Percentiles rank a stretch among this genome's conserved stretches.
These are phyloP conservation scores for Cynodonichthys magdalenae DNA, from an alignment of 2,797 vertebrate genomes.

Conservation along the genomic window DNA sequence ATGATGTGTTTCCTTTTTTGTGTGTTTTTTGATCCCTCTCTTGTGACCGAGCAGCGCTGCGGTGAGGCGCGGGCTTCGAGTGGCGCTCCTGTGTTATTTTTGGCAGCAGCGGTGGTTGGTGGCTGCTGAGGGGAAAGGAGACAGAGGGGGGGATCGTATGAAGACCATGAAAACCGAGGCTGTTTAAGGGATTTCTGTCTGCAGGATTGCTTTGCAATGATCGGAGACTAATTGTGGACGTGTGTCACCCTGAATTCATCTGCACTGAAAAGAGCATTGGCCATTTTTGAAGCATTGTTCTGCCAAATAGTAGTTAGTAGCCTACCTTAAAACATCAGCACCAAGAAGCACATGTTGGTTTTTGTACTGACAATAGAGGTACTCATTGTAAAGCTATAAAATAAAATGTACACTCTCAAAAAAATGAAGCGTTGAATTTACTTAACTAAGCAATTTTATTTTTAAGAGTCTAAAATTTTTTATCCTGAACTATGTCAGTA, in stretches of 20 bases:
- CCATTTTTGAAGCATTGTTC: too few relatives aligned
- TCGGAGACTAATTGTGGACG: constrained; percentile 68
- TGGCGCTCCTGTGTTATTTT: constrained; percentile 89
- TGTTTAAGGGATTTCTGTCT: constrained; percentile 86
- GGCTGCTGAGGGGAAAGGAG: constrained; percentile 82
- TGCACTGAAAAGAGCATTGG: constrained; percentile 22
- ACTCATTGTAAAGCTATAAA: too few relatives aligned
- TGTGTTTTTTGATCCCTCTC: constrained; percentile 88
- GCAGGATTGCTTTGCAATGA: constrained; percentile 83
- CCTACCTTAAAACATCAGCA: too few relatives aligned
- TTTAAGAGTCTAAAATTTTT: too few relatives aligned
- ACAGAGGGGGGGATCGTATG: constrained; percentile 72
- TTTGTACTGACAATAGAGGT: too few relatives aligned
- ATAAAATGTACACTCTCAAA: too few relatives aligned
- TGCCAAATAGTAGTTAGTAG: too few relatives aligned
- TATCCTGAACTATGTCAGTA: too few relatives aligned
- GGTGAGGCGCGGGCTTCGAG: constrained; percentile 82
- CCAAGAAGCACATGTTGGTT: too few relatives aligned
- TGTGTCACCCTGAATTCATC: constrained; percentile 8
- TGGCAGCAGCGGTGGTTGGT: constrained; percentile 85
- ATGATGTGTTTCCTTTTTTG: constrained; percentile 88
- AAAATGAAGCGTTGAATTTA: too few relatives aligned
- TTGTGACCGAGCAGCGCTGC: constrained; percentile 78
- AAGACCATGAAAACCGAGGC: constrained; percentile 78
- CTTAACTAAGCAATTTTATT: too few relatives aligned